Evolutionary conservation across 2,797 vertebrate genomes (phyloP).

Genomic region (Acestrorhynchus altus): DNA sequence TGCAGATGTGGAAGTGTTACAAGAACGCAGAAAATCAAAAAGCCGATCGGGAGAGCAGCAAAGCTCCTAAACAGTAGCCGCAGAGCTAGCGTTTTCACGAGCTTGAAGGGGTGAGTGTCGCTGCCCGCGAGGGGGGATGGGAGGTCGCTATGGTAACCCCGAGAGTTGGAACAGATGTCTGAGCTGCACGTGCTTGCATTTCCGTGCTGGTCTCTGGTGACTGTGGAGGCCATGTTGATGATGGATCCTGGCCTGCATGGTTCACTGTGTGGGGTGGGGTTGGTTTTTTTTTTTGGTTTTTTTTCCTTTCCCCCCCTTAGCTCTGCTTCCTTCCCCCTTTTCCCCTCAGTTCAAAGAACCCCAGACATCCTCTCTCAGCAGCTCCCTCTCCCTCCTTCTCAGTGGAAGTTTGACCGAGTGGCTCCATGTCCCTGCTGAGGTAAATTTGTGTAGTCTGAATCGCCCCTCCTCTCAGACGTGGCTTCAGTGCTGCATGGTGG

Average conservation of each 20-base stretch:
- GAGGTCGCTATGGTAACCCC: constrained; percentile 82
- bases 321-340: background rate
- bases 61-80: constrained; percentile 91
- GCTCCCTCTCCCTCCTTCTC: background rate
- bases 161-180: constrained; percentile 73
- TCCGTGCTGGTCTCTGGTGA: constrained; percentile 26
- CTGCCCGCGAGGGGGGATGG: constrained; percentile 65
- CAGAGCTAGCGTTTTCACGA: constrained; percentile 88
- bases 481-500: constrained; percentile 70
- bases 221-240: constrained; percentile 19
- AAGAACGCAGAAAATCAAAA: constrained; percentile 96
- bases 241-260: constrained; percentile 62
- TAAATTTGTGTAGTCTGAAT: constrained; percentile 8
- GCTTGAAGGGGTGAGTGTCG: constrained; percentile 90
- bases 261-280: constrained; percentile 30
- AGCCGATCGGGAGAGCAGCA: constrained; percentile 95
- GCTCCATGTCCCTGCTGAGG: background rate
- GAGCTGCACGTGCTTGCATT: constrained; percentile 62
- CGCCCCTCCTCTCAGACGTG: constrained; percentile 34
- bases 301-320: background rate
- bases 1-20: constrained; percentile 96
- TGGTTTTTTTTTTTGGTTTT: background rate
- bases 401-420: background rate
- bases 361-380: background rate
- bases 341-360: constrained; percentile 35